These are phyloP conservation scores for Dendroctonus ponderosae DNA, from an alignment of 1,140 invertebrate species.

Conservation along the genomic window DNA sequence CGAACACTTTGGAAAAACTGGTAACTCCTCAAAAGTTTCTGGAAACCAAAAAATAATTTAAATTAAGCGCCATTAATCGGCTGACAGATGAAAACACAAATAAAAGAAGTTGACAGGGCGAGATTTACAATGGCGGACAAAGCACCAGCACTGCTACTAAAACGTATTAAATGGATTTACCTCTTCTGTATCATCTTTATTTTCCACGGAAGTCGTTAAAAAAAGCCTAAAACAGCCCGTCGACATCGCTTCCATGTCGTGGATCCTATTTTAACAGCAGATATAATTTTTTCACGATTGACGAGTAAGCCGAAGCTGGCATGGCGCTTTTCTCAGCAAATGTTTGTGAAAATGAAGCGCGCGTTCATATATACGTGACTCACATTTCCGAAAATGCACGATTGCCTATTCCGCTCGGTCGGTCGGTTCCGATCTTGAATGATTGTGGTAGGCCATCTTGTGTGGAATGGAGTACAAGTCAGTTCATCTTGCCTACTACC, in stretches of 20 bases:
- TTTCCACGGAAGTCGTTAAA: slow-evolving; percentile 68
- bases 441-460: no score
- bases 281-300: slow-evolving; percentile 52
- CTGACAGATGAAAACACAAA: slow-evolving; percentile 44
- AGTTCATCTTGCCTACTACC: no score
- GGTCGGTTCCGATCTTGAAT: no score
- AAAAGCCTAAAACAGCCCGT: slow-evolving; percentile 60
- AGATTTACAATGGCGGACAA: slow-evolving; percentile 59
- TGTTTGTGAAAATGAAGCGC: slow-evolving; percentile 51
- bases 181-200: slow-evolving; percentile 81
- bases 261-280: slow-evolving; percentile 44
- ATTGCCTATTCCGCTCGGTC: neutral
- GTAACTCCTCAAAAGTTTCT: slow-evolving; percentile 89
- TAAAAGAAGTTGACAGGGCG: slow-evolving; percentile 53
- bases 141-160: slow-evolving; percentile 57
- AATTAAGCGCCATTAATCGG: slow-evolving; percentile 44
- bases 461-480: no score
- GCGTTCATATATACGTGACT: slow-evolving; percentile 48
- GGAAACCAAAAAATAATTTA: slow-evolving; percentile 52
- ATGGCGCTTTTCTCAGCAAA: slow-evolving; percentile 56
- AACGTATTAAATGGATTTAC: slow-evolving; percentile 60
- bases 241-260: slow-evolving; percentile 60
- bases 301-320: slow-evolving; percentile 55
- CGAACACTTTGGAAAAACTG: slow-evolving; percentile 72
- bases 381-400: slow-evolving; percentile 21